Evolutionary conservation across 64 coral and sea anemone species (phyloP), one percentile per base, ranked within the genome.

Genomic region (Porites australiensis): DNA sequence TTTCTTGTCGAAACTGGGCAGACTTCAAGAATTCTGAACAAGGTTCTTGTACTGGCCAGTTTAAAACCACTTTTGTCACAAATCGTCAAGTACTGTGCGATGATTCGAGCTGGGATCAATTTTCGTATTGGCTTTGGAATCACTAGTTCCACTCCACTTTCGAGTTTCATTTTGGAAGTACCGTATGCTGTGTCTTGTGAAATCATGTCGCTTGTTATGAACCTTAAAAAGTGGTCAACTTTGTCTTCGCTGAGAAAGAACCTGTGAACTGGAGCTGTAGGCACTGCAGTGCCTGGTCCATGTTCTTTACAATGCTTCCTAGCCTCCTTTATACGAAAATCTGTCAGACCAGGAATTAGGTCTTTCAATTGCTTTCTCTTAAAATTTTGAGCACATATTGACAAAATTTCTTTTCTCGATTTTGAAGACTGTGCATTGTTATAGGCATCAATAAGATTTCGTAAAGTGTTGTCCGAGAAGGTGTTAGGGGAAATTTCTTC

Each of bases 11-110:
- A 92, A 1, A 79, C 90, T 68, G 67, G 51, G 20, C 79, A 43
- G 15, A 92, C 90, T 92, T 92, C 90, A 60, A 92, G 73, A 37
- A 92, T 83, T 77, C 80, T 77, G 73, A 92, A 92, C 79, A 92
- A 76, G 47, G 79, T 92, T 60, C 79, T 37, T 37, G 27, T 37
- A 37, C 27, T 37, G 27, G 27, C 27, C 27, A 1, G 27, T 37
- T 37, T 37, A 37, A 37, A 37, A 37, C 27, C 27, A 37, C 27
- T 37, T 37, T 37, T 1, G 27, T 37, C 27, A 37, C 27, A 37
- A 37, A 37, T 37, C 27, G 27, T 37, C 27, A 37, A 37, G 27
- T 37, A 37, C 27, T 37, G 27, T 37, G 27, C 27, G 27, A 37
- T 37, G 27, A 37, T 37, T 37, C 27, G 27, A 37, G 27, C 27